These are phyloP conservation scores for Gymnodraco acuticeps DNA, from an alignment of 2,797 vertebrate species.

Conservation along the genomic window DNA sequence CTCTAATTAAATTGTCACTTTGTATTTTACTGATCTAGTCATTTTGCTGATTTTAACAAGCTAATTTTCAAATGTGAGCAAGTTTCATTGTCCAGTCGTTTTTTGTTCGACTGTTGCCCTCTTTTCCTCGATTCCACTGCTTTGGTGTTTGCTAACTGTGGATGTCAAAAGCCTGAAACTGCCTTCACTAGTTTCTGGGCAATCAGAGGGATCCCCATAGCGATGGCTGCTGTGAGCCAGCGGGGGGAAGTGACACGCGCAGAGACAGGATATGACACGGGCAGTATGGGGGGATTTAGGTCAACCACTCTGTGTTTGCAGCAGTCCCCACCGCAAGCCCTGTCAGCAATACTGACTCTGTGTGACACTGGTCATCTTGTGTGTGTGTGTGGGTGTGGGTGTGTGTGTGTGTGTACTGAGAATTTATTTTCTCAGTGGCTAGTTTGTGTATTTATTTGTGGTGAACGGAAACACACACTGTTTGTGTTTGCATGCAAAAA, in stretches of 20 bases:
- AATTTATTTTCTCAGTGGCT: not conserved
- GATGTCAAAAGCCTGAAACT: slow-evolving; percentile 23
- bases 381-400: slow-evolving; percentile 13
- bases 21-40: not conserved
- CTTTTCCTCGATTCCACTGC: slow-evolving; percentile 26
- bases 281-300: slow-evolving; percentile 72
- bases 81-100: no score
- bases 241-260: slow-evolving; percentile 72
- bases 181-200: slow-evolving; percentile 45
- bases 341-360: slow-evolving; percentile 71
- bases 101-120: not conserved
- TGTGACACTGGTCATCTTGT: slow-evolving; percentile 50
- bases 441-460: slow-evolving; percentile 33
- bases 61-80: not conserved
- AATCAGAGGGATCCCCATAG: slow-evolving; percentile 47
- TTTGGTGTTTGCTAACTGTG: slow-evolving; percentile 43
- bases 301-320: slow-evolving; percentile 70
- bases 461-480: slow-evolving; percentile 25
- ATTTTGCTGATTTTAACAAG: not conserved
- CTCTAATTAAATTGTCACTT: not conserved
- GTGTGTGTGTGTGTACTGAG: slow-evolving; percentile 3
- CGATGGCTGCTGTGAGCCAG: slow-evolving; percentile 63
- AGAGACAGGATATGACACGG: slow-evolving; percentile 78
- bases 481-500: slow-evolving; percentile 27
- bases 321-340: slow-evolving; percentile 55